These are phyloP conservation scores for Xiphorhynchus erythropygius DNA, from an alignment of 2,797 vertebrate genomes.

Conservation along the genomic window DNA sequence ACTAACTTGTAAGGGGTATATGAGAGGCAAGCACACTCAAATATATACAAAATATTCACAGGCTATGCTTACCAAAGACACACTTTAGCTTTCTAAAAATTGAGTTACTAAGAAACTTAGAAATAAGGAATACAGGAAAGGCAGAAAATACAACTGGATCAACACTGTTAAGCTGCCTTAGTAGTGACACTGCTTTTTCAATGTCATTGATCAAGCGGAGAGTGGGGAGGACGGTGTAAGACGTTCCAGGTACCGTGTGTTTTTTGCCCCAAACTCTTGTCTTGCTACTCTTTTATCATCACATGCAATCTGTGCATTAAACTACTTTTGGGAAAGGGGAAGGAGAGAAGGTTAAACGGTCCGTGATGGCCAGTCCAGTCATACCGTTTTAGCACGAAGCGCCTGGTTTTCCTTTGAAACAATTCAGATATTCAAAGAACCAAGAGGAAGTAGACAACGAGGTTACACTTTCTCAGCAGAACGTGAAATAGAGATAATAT, in stretches of 20 bases:
- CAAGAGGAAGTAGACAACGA: background rate
- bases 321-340: background rate
- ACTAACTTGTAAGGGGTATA: background rate
- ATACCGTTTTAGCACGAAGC: fast-evolving
- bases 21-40: background rate
- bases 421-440: background rate
- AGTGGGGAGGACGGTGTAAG: background rate
- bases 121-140: background rate
- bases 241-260: fast-evolving
- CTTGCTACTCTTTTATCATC: background rate
- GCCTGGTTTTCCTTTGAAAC: background rate
- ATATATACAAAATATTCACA: background rate
- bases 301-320: background rate
- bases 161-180: background rate
- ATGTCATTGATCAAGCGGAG: fast-evolving
- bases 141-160: background rate
- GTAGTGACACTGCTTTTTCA: background rate
- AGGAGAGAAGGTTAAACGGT: background rate
- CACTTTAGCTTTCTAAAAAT: background rate
- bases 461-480: background rate
- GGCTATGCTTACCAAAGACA: background rate
- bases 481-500: fast-evolving
- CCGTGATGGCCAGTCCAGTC: fast-evolving
- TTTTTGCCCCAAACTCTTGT: background rate
- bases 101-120: background rate